A percentile compares a stretch with the other conserved stretches of the same genome.
Conservation (phyloP, 1,140 invertebrate genomes). For the Diuraphis noxia region DNA sequence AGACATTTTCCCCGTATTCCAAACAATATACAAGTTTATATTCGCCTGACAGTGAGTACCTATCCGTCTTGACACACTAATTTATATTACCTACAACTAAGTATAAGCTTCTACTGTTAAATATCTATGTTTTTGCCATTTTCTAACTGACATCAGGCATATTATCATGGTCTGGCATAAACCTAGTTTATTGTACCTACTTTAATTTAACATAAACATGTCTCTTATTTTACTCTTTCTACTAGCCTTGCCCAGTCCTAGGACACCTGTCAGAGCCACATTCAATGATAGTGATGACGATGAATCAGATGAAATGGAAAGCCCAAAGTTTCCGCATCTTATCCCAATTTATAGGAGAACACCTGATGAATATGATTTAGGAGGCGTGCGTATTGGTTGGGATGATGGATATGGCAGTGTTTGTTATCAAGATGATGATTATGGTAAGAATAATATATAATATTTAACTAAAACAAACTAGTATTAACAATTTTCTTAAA, state of each 20-base stretch:
- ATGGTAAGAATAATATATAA: conserved; percentile 2
- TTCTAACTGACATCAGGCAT: neutral
- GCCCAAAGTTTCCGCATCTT: conserved; percentile 27
- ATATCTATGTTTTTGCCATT: neutral
- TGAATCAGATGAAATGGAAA: conserved; percentile 32
- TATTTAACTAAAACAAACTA: neutral
- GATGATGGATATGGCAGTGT: conserved; percentile 26
- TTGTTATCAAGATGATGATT: neutral
- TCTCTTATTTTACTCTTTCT: neutral
- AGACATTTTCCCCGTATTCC: too few species aligned
- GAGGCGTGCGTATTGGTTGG: conserved; percentile 26
- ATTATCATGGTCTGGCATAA: too few species aligned
- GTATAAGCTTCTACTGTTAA: rapidly evolving
- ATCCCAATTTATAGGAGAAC: conserved; percentile 12
- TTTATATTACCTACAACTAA: neutral
- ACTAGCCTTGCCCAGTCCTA: conserved; percentile 12
- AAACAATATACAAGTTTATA: too few species aligned
- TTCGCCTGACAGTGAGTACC: too few species aligned
- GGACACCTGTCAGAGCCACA: neutral
- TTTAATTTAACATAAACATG: neutral
- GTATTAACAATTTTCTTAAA: neutral
- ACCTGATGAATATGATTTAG: conserved; percentile 3
- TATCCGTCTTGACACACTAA: neutral
- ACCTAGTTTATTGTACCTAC: too few species aligned
- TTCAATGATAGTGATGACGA: neutral